Evolutionary conservation across 2,113 vertebrate genomes (phyloP), one percentile per base, ranked within the genome.

Genomic region (Taxidea taxus): DNA sequence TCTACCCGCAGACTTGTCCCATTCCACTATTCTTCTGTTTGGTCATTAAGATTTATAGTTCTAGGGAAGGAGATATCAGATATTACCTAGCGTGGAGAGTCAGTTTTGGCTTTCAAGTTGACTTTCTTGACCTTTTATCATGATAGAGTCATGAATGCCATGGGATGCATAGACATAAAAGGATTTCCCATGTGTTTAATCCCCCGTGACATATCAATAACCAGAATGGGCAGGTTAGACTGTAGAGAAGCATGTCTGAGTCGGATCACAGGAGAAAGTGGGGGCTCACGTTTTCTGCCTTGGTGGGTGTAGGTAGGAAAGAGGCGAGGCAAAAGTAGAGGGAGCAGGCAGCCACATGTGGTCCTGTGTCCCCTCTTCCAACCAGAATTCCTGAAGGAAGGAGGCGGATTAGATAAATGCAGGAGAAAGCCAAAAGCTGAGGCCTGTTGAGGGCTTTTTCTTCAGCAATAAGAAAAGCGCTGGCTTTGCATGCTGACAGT

Each of bases 261-360:
- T 54, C 14, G 27, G 42, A 34, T 74, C 23, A 21, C 29, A 68
- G 10, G 44, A 58, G 39, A 21, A 74, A 9, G 10, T 8, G 34
- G 4, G 56, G 42, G 31, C 56, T 58, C 54, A n/a, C 27, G 3
- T 39, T 72, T 58, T 34, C 34, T 60, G 29, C 14, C 3, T 25
- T 8, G 12, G 42, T 51, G 54, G 4, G 14, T 85, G 31, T 39
- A 9, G 15, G 27, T 49, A 9, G 29, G 34, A n/a, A 74, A 39
- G 29, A n/a, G 13, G 6, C 0, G 8, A 78, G 34, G 25, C 9
- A 6, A 20, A 68, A 23, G 3, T 12, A 9, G 34, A 12, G 25
- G 15, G 56, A 34, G 4, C 29, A 37, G 12, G 9, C 21, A 9
- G 1, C 34, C 15, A 15, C 70, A 23, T 31, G 31, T 18, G 47